These are phyloP conservation scores for Cryptomyrus ogoouensis DNA, from an alignment of 2,113 vertebrate genomes.

Conservation along the genomic window DNA sequence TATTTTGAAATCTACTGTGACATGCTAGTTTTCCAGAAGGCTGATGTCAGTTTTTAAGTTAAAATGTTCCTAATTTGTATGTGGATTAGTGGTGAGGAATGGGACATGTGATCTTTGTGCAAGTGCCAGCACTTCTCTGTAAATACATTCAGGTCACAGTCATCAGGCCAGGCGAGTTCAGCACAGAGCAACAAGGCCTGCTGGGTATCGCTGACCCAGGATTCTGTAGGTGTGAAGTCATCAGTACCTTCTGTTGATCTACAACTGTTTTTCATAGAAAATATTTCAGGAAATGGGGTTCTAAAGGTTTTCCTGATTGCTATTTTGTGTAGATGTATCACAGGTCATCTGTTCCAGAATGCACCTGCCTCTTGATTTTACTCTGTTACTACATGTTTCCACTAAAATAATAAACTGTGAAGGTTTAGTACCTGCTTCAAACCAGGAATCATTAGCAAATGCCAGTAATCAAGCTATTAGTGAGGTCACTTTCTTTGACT, in stretches of 20 bases:
- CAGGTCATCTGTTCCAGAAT: background rate
- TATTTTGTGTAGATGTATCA: background rate
- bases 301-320: background rate
- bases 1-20: background rate
- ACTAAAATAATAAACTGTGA: background rate
- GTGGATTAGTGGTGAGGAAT: background rate
- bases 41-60: background rate
- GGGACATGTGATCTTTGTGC: background rate
- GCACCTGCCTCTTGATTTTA: background rate
- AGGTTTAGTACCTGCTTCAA: background rate
- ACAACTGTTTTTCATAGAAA: background rate
- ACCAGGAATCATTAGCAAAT: background rate
- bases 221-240: conserved; percentile 7
- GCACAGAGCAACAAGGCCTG: background rate
- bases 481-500: background rate
- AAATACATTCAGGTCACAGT: background rate
- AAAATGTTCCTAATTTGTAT: background rate
- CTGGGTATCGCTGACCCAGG: background rate
- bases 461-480: background rate
- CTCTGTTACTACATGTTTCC: background rate
- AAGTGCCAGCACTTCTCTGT: background rate
- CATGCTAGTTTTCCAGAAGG: background rate
- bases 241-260: background rate
- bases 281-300: background rate
- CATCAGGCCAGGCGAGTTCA: background rate